Conservation (phyloP, 2,888 invertebrate species). For the Pegoplata infirma region DNA sequence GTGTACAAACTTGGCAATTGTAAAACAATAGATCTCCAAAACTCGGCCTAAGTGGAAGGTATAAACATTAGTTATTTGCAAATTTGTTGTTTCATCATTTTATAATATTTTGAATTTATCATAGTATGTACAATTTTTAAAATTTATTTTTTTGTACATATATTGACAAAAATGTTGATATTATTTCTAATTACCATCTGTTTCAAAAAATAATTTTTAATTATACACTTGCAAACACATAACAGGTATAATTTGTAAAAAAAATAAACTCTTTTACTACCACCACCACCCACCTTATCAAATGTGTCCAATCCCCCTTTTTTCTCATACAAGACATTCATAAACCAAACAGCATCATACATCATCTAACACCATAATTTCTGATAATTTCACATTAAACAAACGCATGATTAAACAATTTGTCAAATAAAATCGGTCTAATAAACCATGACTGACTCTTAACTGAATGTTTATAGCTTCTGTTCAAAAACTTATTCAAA, state of each 20-base stretch:
- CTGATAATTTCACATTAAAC: slow-evolving; percentile 48
- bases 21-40: too few species aligned
- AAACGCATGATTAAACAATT: slow-evolving; percentile 62
- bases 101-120: too few species aligned
- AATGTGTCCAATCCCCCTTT: background rate
- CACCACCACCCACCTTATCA: background rate
- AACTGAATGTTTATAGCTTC: background rate
- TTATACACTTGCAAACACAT: background rate
- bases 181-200: background rate
- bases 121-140: too few species aligned
- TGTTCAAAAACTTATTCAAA: slow-evolving; percentile 25
- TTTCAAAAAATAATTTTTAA: background rate
- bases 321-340: background rate
- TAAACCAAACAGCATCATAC: background rate
- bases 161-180: background rate
- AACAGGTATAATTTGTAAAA: background rate
- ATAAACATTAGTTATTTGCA: too few species aligned
- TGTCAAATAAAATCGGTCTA: slow-evolving; percentile 52
- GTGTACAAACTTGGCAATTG: too few species aligned
- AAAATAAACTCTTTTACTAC: background rate
- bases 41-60: too few species aligned
- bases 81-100: too few species aligned
- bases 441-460: slow-evolving; percentile 35
- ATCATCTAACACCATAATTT: background rate
- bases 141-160: too few species aligned